These are phyloP conservation scores for Dinoponera quadriceps DNA, from an alignment of 1,140 invertebrate species.

Conservation along the genomic window DNA sequence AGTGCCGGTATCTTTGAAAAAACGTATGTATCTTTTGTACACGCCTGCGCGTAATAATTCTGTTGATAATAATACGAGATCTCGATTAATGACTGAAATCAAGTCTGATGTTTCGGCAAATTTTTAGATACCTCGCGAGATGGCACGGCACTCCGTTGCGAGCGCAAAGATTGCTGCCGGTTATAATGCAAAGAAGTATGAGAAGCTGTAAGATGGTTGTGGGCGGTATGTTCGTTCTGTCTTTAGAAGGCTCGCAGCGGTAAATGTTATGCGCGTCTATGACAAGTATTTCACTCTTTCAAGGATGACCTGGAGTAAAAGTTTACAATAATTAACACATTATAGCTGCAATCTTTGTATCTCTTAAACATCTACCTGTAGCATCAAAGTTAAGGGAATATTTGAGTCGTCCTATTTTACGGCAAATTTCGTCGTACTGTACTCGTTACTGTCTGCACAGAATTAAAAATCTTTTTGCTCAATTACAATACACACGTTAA, in stretches of 20 bases:
- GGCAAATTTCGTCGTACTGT: too few relatives aligned
- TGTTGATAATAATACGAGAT: background rate
- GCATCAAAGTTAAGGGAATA: too few relatives aligned
- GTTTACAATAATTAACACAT: too few relatives aligned
- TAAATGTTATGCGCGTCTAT: slow-evolving; percentile 19
- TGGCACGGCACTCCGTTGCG: slow-evolving; percentile 33
- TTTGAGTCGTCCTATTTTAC: too few relatives aligned
- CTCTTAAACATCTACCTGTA: too few relatives aligned
- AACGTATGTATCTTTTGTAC: background rate
- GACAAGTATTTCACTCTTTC: slow-evolving; percentile 4
- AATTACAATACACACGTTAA: too few relatives aligned
- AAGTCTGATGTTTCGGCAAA: background rate
- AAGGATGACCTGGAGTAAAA: too few relatives aligned
- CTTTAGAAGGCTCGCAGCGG: slow-evolving; percentile 46
- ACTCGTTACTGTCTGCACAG: too few relatives aligned
- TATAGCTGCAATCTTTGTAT: too few relatives aligned
- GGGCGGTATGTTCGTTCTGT: slow-evolving; percentile 42
- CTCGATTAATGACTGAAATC: too few relatives aligned
- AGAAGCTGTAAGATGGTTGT: slow-evolving; percentile 48
- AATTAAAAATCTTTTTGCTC: too few relatives aligned
- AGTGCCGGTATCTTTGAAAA: slow-evolving; percentile 37
- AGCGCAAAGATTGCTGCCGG: slow-evolving; percentile 37
- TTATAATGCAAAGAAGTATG: slow-evolving; percentile 57
- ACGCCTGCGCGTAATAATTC: too few relatives aligned
- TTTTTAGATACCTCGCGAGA: slow-evolving; percentile 37